Base-by-base conservation (phyloP, 1,140 invertebrate species). In the Lepidurus packardi region DNA sequence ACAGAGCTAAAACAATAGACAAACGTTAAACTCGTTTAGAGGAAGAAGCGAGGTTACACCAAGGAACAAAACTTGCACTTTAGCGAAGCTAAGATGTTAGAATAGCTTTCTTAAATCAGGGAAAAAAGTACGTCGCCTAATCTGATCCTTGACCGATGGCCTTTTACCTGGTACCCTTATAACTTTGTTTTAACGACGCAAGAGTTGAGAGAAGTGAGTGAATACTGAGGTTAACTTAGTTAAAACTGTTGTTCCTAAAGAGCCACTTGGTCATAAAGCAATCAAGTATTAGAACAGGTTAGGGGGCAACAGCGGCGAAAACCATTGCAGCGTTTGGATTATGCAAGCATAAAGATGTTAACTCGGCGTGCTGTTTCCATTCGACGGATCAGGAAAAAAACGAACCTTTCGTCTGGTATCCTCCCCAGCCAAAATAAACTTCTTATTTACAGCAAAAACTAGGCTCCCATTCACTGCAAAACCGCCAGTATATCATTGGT, bases 301-400 rank as follows among this genome's bases (percentile, higher is more conserved):
- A 3, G 7, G 53, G 9, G 16, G 53, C 21, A 13, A 65, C 21
- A 65, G 21, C 53, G 16, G 10, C 6, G 53, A 65, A 65, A 16
- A 1, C 13, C 21, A 7, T 65, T 21, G 53, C 53, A 65, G 21
- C 16, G 53, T 21, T 65, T 9, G 53, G n/a, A 16, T 65, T 65
- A 65, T 65, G 53, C 53, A 21, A 65, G 53, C 53, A 21, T n/a
- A 21, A 65, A 65, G 53, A 65, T 65, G 53, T 65, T 65, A 65
- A 65, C 53, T 65, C 53, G 7, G 53, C 47, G 45, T 65, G 8
- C 21, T 65, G 53, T 65, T 65, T 65, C 53, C n/a, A n/a, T 21
- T 65, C 53, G n/a, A 0, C 21, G 34, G 16, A 65, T 65, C 53
- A 65, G 53, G 21, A 65, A 65, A 65, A n/a, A 65, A 65, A 65